These are phyloP conservation scores for Drosophila anomelani DNA, from an alignment of 2,888 invertebrate species.

Conservation along the genomic window DNA sequence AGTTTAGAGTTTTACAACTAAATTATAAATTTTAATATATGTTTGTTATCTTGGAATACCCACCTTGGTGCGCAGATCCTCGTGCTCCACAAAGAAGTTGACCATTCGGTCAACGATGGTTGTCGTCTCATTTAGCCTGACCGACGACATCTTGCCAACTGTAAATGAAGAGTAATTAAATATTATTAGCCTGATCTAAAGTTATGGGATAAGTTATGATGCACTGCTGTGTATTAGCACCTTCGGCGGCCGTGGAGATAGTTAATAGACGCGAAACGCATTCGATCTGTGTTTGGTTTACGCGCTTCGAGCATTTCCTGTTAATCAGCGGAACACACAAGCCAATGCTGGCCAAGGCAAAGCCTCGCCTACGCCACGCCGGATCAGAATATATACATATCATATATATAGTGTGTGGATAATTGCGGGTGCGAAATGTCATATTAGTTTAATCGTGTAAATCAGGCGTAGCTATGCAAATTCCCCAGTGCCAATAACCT, in stretches of 20 bases:
- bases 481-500: constrained; percentile 60
- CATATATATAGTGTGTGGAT: constrained; percentile 1
- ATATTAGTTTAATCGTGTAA: constrained; percentile 48
- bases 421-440: constrained; percentile 36
- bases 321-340: constrained; percentile 61
- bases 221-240: constrained; percentile 55
- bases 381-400: constrained; percentile 19
- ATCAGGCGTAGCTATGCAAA: constrained; percentile 43
- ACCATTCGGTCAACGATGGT: constrained; percentile 84
- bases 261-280: constrained; percentile 23
- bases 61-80: constrained; percentile 83
- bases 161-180: constrained; percentile 19
- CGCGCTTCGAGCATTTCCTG: constrained; percentile 40
- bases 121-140: constrained; percentile 81
- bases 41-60: not conserved
- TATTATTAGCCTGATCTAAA: constrained; percentile 1
- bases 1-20: not conserved
- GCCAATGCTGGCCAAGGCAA: constrained; percentile 58
- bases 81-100: constrained; percentile 84
- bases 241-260: constrained; percentile 40
- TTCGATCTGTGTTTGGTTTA: constrained; percentile 51
- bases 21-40: not conserved
- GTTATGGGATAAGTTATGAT: constrained; percentile 3
- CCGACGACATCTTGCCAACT: constrained; percentile 79
- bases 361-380: constrained; percentile 46